phyloP scores from a whole-genome alignment of 2,888 invertebrate genomes.

The Altica lythri region DNA sequence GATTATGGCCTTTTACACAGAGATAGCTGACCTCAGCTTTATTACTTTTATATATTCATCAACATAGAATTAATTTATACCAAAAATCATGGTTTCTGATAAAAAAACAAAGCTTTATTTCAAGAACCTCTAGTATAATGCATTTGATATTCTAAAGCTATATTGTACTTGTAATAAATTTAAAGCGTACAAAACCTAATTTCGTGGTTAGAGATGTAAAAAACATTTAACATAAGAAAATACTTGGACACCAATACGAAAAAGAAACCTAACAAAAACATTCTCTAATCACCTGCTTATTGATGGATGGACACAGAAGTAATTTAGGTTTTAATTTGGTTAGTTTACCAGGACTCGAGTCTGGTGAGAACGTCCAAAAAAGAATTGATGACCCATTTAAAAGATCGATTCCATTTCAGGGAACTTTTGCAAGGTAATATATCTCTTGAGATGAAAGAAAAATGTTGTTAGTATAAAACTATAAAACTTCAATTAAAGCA shows the following conservation, averaged over 20 bases:
- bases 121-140: too few species aligned
- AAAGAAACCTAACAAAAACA: constrained; percentile 10
- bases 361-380: constrained; percentile 28
- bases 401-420: constrained; percentile 23
- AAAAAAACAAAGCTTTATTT: too few species aligned
- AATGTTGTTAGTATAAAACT: constrained; percentile 9
- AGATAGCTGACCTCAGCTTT: too few species aligned
- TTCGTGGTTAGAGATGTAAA: too few species aligned
- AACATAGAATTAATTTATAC: too few species aligned
- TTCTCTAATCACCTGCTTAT: constrained; percentile 13
- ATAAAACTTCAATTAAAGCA: constrained; percentile 11
- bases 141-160: background rate
- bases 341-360: constrained; percentile 27
- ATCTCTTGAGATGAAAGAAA: constrained; percentile 13
- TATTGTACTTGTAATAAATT: background rate
- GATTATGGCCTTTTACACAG: constrained; percentile 20
- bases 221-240: too few species aligned
- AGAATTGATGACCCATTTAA: constrained; percentile 34
- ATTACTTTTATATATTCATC: too few species aligned
- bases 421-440: constrained; percentile 8
- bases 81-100: too few species aligned
- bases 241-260: background rate
- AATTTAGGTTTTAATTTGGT: constrained; percentile 32
- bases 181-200: background rate
- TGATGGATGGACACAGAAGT: constrained; percentile 30